Base-by-base conservation (phyloP, 2,113 vertebrate genomes). In the Ceyx margarethae region DNA sequence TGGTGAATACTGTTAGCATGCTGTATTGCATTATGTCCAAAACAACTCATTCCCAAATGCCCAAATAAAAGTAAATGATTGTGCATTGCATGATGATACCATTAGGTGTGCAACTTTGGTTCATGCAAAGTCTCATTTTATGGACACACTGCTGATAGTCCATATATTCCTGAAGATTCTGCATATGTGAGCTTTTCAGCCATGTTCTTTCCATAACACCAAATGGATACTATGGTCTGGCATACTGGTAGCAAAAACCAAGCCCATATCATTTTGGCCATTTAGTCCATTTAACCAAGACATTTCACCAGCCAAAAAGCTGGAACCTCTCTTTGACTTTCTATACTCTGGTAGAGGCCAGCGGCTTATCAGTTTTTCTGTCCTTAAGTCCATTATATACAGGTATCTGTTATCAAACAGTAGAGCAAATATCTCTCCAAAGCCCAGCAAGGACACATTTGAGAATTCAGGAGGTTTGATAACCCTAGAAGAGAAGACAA, bases 171-270 rank as follows among this genome's bases (percentile, higher is more conserved):
- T 91, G 89, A 92, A 93, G 92, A 93, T 77, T 88, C 73, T 85
- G 54, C 48, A 21, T 57, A 26, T 37, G 25, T 60, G 25, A 92
- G 93, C 13, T 58, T n/a, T 60, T 98, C 97, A 99, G 93, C 98
- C 98, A 0, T 99, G 99, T 94, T 99, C 99, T 95, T 99, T 99
- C 99, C 99, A 99, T 96, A 99, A 97, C 51, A 99, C 99, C 97
- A 99, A 95, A 95, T 99, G 99, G 97, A 99, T 99, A 98, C 99
- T 99, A 97, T 99, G 99, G 96, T 99, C 99, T 3, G 99, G 99
- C 99, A 99, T 99, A 97, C 99, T 99, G 92, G 99, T 99, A 90
- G 99, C 99, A 89, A 99, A 99, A 94, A 99, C 99, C 94, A 99
- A 97, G 89, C 99, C 99, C 2, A 98, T 97, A 95, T 99, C 99